Base-by-base conservation (phyloP, 2,113 vertebrate genomes). In the Felis chaus region DNA sequence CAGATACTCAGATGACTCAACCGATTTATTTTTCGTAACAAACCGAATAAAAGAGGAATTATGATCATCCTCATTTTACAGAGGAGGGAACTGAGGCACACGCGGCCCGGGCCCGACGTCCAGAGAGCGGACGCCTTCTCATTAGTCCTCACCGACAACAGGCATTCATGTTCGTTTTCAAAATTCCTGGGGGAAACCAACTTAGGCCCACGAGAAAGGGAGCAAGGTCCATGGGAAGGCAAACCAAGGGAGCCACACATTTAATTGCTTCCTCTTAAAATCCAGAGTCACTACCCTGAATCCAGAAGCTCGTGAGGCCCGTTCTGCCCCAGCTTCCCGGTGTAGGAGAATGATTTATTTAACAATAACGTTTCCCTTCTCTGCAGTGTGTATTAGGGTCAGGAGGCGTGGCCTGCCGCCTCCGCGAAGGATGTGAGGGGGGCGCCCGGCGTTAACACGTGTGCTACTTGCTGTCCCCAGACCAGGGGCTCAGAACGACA, bases 401-500 rank as follows among this genome's bases (percentile, higher is more conserved):
- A 93, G 95, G 90, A 95, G 93, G 94, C 85, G 91, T 91, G 96
- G 94, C 97, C 95, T 92, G 81, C 57, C 39, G 25, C 68, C 33
- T 97, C 76, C 81, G 93, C 78, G 82, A 65, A 93, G 89, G 94
- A 89, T 48, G 21, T 21, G 5, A 16, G 41, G 29, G 36, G 39
- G 36, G 7, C 45, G 48, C 83, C 66, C 97, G 14, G 31, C n/a
- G 84, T 95, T 98, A 97, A 97, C 94, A 87, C 92, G 88, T 97
- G 92, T 7, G 89, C n/a, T 92, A 36, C 96, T 97, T 96, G 61
- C 97, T 98, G 98, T 95, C 95, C 87, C 78, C 96, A 98, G 97
- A 98, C 96, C 98, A 98, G 98, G 98, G 98, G 92, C 97, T 98
- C 96, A 98, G 98, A 97, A 98, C 96, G 97, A 98, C 98, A 98